Conservation (phyloP, 2,888 invertebrate species). For the Campoplex nolae region DNA sequence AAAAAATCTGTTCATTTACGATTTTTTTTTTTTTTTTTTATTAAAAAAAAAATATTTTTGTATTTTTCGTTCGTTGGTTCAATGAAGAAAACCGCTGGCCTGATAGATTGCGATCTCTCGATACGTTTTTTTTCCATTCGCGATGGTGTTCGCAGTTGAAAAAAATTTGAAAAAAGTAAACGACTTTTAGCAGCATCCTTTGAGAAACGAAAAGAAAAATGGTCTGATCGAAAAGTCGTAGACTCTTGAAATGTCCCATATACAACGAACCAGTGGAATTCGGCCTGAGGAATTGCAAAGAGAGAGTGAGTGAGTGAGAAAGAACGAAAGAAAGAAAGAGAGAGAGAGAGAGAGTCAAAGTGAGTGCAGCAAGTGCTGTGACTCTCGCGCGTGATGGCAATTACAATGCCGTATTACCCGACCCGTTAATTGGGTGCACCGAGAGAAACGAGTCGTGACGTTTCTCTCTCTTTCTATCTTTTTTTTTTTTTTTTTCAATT, state of each 20-base stretch:
- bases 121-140: neutral
- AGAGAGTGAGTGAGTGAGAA: conserved; percentile 32
- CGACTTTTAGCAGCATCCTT: neutral
- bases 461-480: conserved; percentile 44
- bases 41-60: neutral
- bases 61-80: neutral
- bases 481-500: conserved; percentile 3
- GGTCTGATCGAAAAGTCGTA: neutral
- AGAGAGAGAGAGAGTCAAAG: conserved; percentile 35
- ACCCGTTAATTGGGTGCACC: conserved; percentile 67
- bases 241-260: conserved; percentile 18
- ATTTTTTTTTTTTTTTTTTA: too few relatives aligned
- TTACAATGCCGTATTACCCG: conserved; percentile 68
- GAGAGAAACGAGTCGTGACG: conserved; percentile 65
- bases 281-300: conserved; percentile 24
- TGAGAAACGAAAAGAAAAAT: neutral
- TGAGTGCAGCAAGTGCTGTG: conserved; percentile 63
- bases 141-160: neutral
- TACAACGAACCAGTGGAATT: conserved; percentile 19
- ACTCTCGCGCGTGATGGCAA: conserved; percentile 65
- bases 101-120: neutral
- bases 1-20: too few relatives aligned
- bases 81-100: neutral
- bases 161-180: neutral
- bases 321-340: neutral